Conservation (phyloP, 2,888 invertebrate genomes). For the Sphaeridia pumilis region DNA sequence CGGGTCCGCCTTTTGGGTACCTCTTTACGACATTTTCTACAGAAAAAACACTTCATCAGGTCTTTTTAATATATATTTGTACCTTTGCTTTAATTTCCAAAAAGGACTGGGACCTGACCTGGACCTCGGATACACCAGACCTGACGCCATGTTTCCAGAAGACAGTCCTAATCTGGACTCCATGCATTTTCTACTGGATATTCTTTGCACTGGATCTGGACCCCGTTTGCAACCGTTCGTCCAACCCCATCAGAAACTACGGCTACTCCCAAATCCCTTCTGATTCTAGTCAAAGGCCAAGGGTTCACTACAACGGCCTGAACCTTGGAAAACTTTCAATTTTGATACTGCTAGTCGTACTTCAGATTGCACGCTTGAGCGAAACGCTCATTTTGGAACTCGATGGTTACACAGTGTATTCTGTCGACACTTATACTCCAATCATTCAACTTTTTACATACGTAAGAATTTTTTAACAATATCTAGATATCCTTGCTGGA, state of each 20-base stretch:
- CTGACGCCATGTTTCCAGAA: conserved; percentile 84
- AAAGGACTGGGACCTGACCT: conserved; percentile 66
- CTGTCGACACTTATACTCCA: conserved; percentile 45
- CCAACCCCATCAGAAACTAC: conserved; percentile 47
- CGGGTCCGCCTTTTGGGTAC: conserved; percentile 8
- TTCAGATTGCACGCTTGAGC: not conserved
- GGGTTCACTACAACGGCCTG: conserved; percentile 60
- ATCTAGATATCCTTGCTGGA: no score
- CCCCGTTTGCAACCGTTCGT: not conserved
- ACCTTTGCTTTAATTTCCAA: no score
- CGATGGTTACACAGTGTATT: not conserved
- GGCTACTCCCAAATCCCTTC: no score
- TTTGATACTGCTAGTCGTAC: not conserved
- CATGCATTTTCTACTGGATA: conserved; percentile 71
- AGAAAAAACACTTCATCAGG: no score
- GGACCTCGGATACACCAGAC: conserved; percentile 72
- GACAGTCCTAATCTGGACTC: conserved; percentile 78
- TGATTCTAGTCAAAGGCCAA: no score
- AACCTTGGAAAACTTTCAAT: conserved; percentile 54
- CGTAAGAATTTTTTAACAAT: no score
- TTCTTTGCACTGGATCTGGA: conserved; percentile 61
- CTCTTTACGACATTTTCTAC: not conserved
- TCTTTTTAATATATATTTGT: no score
- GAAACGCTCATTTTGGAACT: not conserved
- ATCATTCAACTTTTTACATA: conserved; percentile 60